Base-by-base conservation (phyloP, 2,797 vertebrate species). In the Choloepus didactylus region DNA sequence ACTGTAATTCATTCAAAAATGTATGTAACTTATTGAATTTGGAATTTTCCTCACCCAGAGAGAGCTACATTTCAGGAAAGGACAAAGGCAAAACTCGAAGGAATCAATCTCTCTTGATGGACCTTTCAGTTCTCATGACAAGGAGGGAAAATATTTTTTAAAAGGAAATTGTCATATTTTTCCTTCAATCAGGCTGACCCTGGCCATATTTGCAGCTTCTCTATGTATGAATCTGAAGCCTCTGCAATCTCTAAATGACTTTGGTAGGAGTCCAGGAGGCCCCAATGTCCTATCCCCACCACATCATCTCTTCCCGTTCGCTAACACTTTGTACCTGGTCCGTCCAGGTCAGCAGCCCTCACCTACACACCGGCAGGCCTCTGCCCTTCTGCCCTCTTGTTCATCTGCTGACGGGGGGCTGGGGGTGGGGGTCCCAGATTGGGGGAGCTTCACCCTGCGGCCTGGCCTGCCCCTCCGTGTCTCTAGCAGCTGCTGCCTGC, bases 81-180 rank as follows among this genome's bases (percentile, higher is more conserved):
- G 93, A 94, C 59, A 95, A 84, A 95, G 67, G 80, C 70, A 86
- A 89, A 94, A 44, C 5, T 23, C 83, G 46, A 73, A 93, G 29
- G 67, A 93, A 75, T 84, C 51, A n/a, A 9, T 94, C 79, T 88
- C 70, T 83, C 59, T 79, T 93, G 81, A 69, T n/a, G 54, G 89
- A 87, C 80, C 89, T 95, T 93, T 69, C 95, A 79, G 75, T 89
- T 72, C 69, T 93, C 76, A 21, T 54, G 56, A 72, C 12, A 69
- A 64, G 81, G 25, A 85, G 12, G 41, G 38, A 60, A 73, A 77
- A 56, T 79, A 81, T 66, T 95, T 59, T 92, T 81, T 83, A 72
- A 93, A 90, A 66, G 67, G 56, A 69, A 77, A 38, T 51, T 64
- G 59, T 89, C 91, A 44, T 87, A 27, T 70, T 73, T 82, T 41